phyloP scores from a whole-genome alignment of 2,888 invertebrate species.

The Strigamia maritima region DNA sequence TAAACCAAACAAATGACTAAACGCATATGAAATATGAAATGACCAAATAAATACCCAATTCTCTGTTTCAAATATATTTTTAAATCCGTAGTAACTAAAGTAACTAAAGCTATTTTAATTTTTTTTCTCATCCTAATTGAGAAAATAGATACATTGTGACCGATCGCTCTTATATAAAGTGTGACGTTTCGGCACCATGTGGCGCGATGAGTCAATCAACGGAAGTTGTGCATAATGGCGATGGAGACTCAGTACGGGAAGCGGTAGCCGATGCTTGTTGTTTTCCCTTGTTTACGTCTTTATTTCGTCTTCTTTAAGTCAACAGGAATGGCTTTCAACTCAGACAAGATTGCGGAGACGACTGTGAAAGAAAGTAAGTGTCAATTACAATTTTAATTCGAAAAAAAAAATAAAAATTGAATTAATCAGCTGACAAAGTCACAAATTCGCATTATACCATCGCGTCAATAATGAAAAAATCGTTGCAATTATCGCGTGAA shows the following conservation, averaged over 20 bases:
- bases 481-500: neutral
- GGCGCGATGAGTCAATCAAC: neutral
- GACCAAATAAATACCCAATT: too few relatives aligned
- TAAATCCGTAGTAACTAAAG: too few relatives aligned
- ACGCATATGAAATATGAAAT: too few relatives aligned
- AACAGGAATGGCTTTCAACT: neutral
- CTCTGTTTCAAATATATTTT: too few relatives aligned
- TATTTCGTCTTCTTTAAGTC: neutral
- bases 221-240: slow-evolving; percentile 16
- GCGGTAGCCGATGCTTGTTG: slow-evolving; percentile 21
- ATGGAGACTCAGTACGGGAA: slow-evolving; percentile 1
- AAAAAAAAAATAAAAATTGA: neutral
- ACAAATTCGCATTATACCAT: neutral
- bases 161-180: neutral
- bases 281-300: slow-evolving; percentile 13
- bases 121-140: too few relatives aligned
- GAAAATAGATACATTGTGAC: neutral
- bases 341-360: neutral
- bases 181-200: neutral
- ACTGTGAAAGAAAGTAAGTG: slow-evolving; percentile 5
- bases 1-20: too few relatives aligned
- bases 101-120: too few relatives aligned
- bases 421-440: neutral
- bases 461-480: neutral
- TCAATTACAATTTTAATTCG: neutral